A percentile compares a stretch with the other conserved stretches of the same genome.
These are phyloP conservation scores for Molorchus minor DNA, from an alignment of 2,888 invertebrate species.

Conservation along the genomic window DNA sequence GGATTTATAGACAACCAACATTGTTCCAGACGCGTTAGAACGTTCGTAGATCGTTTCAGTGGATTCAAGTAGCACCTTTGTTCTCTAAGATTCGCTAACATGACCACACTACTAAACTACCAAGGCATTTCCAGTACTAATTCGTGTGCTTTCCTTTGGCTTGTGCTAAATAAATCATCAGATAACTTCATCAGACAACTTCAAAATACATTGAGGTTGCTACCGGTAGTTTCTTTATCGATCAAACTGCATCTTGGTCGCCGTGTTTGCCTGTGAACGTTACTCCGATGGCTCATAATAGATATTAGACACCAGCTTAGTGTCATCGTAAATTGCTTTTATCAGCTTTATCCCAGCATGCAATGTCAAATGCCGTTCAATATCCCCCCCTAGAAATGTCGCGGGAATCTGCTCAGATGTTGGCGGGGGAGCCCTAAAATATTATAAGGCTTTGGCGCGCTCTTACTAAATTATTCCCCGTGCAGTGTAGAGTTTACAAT, in stretches of 20 bases:
- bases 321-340: slow-evolving; percentile 26
- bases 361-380: slow-evolving; percentile 23
- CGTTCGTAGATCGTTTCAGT: too few relatives aligned
- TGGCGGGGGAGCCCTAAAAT: slow-evolving; percentile 14
- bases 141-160: too few relatives aligned
- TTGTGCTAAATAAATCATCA: too few relatives aligned
- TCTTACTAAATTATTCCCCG: slow-evolving; percentile 13
- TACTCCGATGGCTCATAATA: slow-evolving; percentile 19
- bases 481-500: background rate
- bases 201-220: background rate
- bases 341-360: slow-evolving; percentile 20
- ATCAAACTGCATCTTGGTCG: slow-evolving; percentile 18
- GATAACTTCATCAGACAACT: too few relatives aligned
- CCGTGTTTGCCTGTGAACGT: slow-evolving; percentile 19
- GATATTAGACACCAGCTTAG: slow-evolving; percentile 17
- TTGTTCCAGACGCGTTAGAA: too few relatives aligned
- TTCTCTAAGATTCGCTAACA: too few relatives aligned
- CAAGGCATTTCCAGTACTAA: too few relatives aligned
- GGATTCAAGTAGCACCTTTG: too few relatives aligned
- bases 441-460: slow-evolving; percentile 2
- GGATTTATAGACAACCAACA: too few relatives aligned
- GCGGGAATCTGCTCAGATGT: slow-evolving; percentile 12
- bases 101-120: too few relatives aligned
- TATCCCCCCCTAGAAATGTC: slow-evolving; percentile 20
- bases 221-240: background rate